A percentile compares a stretch with the other conserved stretches of the same genome.
These are phyloP conservation scores for Aphrophora alni DNA, from an alignment of 2,888 invertebrate species.

Conservation along the genomic window DNA sequence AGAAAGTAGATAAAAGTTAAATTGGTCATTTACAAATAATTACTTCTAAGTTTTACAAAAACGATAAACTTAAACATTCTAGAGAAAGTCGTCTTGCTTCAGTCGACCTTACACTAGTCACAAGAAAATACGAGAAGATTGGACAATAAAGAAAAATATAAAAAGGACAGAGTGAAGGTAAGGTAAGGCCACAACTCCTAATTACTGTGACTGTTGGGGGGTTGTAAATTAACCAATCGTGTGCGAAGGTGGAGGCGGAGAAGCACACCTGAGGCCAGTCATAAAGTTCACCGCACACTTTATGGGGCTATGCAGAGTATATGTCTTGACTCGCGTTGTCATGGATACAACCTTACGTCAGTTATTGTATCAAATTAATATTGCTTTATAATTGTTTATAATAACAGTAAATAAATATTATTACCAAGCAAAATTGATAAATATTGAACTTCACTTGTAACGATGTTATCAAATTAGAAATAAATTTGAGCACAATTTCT, in stretches of 20 bases:
- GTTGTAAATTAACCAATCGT: conserved; percentile 38
- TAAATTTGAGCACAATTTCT: too few relatives aligned
- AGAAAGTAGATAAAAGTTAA: too few relatives aligned
- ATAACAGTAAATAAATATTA: too few relatives aligned
- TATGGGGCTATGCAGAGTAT: neutral
- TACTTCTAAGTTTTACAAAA: too few relatives aligned
- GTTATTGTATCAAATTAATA: neutral
- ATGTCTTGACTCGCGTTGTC: neutral
- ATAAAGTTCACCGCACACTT: neutral
- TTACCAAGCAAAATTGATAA: too few relatives aligned
- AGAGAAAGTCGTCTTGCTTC: neutral
- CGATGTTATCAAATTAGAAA: too few relatives aligned
- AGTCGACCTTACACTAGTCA: neutral
- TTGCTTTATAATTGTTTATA: too few relatives aligned
- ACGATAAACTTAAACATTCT: too few relatives aligned
- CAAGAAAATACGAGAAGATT: conserved; percentile 2
- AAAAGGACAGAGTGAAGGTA: conserved; percentile 2
- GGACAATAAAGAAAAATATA: conserved; percentile 9
- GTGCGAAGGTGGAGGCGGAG: conserved; percentile 17
- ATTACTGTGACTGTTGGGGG: conserved; percentile 17
- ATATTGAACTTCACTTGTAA: too few relatives aligned
- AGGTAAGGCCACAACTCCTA: conserved; percentile 30
- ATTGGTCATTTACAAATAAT: too few relatives aligned
- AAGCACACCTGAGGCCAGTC: conserved; percentile 29
- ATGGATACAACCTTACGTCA: neutral